Evolutionary conservation across 2,888 invertebrate genomes (phyloP).

Genomic region (Crioceris asparagi): DNA sequence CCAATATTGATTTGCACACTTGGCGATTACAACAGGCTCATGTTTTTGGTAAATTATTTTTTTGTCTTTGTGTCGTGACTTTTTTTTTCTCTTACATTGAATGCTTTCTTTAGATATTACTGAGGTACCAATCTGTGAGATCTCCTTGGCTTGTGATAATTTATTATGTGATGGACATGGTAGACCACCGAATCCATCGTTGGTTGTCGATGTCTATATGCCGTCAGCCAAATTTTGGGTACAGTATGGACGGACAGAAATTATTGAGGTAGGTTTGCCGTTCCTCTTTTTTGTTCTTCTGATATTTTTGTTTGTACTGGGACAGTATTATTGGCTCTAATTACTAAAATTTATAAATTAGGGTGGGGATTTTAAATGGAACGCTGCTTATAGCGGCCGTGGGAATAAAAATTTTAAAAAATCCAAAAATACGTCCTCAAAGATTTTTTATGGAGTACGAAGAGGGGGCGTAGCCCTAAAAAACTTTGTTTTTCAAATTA

Average conservation of each 20-base stretch:
- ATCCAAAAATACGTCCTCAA: too few relatives aligned
- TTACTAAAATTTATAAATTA: too few relatives aligned
- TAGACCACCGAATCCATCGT: slow-evolving; percentile 70
- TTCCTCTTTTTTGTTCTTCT: too few relatives aligned
- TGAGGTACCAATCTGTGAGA: slow-evolving; percentile 76
- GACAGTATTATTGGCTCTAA: too few relatives aligned
- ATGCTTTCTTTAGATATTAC: slow-evolving; percentile 58
- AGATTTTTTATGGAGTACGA: too few relatives aligned
- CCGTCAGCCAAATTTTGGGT: slow-evolving; percentile 58
- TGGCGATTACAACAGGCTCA: slow-evolving; percentile 59
- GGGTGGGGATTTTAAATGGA: too few relatives aligned
- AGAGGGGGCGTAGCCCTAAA: too few relatives aligned
- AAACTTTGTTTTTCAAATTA: too few relatives aligned
- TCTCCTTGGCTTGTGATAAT: slow-evolving; percentile 83
- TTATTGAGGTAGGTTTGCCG: slow-evolving; percentile 69
- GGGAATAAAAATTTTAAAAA: too few relatives aligned
- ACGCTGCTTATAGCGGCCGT: too few relatives aligned
- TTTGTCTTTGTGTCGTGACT: neutral
- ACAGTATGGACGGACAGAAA: slow-evolving; percentile 79
- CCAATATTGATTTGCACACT: slow-evolving; percentile 56
- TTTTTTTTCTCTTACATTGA: neutral
- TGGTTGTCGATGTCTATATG: slow-evolving; percentile 61
- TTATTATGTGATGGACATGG: slow-evolving; percentile 79
- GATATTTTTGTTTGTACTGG: too few relatives aligned
- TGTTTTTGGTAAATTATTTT: slow-evolving; percentile 47